These are phyloP conservation scores for Rhynchophorus ferrugineus DNA, from an alignment of 1,140 invertebrate genomes.

Conservation along the genomic window DNA sequence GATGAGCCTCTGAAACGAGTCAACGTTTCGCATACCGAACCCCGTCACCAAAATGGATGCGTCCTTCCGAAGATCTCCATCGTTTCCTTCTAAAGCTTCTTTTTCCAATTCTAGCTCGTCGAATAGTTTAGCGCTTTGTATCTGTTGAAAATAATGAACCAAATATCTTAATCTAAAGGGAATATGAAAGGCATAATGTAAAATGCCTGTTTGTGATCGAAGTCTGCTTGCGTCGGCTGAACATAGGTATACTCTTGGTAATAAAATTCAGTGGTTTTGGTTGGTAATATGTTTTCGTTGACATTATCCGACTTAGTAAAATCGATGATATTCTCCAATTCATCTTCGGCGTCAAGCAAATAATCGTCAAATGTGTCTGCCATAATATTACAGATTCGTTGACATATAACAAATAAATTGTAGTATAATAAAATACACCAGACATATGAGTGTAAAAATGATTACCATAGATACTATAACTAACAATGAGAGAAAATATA, in stretches of 20 bases:
- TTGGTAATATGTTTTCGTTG: not conserved
- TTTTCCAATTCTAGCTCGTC: slow-evolving; percentile 1
- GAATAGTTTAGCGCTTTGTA: slow-evolving; percentile 7
- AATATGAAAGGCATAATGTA: not conserved
- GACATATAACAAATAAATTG: too few species aligned
- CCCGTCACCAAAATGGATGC: slow-evolving; percentile 27
- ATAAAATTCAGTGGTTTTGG: slow-evolving; percentile 4
- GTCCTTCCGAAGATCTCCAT: not conserved
- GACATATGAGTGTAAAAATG: too few species aligned
- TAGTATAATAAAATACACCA: too few species aligned
- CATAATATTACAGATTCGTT: too few species aligned
- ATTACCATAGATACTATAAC: too few species aligned
- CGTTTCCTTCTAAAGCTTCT: not conserved
- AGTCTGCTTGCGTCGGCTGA: slow-evolving; percentile 7
- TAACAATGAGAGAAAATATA: too few species aligned
- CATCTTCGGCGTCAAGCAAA: too few species aligned
- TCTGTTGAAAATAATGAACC: too few species aligned
- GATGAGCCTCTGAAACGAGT: slow-evolving; percentile 25
- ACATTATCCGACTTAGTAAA: too few species aligned
- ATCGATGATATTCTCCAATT: too few species aligned
- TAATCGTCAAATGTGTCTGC: too few species aligned
- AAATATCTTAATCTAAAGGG: not conserved
- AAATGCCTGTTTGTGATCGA: slow-evolving; percentile 7
- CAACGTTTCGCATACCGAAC: slow-evolving; percentile 29
- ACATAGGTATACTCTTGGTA: slow-evolving; percentile 7